These are phyloP conservation scores for Scartelaos histophorus DNA, from an alignment of 2,113 vertebrate genomes.

Conservation along the genomic window DNA sequence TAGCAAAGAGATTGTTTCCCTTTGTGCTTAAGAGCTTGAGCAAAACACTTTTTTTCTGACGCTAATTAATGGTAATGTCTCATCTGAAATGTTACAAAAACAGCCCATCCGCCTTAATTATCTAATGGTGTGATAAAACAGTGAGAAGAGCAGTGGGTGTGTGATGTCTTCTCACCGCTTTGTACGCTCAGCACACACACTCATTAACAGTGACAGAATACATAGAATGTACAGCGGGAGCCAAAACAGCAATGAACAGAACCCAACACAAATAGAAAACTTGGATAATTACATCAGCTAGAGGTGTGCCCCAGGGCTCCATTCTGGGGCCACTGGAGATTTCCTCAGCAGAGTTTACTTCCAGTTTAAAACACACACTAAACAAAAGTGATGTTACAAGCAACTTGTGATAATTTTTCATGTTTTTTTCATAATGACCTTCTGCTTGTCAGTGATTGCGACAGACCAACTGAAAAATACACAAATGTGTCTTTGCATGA, in stretches of 20 bases:
- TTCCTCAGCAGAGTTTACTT: conserved; percentile 33
- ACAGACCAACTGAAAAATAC: not conserved
- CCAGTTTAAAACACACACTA: conserved; percentile 43
- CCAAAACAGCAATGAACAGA: conserved; percentile 46
- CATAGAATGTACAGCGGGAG: conserved; percentile 50
- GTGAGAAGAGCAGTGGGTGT: conserved; percentile 53
- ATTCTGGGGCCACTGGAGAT: conserved; percentile 48
- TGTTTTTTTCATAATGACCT: conserved; percentile 38
- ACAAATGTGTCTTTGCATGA: conserved; percentile 54
- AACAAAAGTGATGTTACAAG: conserved; percentile 31
- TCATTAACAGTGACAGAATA: conserved; percentile 65
- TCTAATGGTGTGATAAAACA: conserved; percentile 64
- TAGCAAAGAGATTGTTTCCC: conserved; percentile 57
- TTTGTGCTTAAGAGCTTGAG: conserved; percentile 50
- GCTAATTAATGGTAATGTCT: conserved; percentile 72
- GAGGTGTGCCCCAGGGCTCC: conserved; percentile 61
- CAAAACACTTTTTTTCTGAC: conserved; percentile 59
- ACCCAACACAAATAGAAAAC: conserved; percentile 53
- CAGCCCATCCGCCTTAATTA: conserved; percentile 69
- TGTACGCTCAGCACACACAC: conserved; percentile 24
- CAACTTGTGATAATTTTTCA: conserved; percentile 41
- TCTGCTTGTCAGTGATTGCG: conserved; percentile 27
- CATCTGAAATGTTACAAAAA: conserved; percentile 65
- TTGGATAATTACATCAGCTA: conserved; percentile 66
- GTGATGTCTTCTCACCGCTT: conserved; percentile 51